A percentile compares a stretch with the other conserved stretches of the same genome.
These are phyloP conservation scores for Pipa parva DNA, from an alignment of 2,113 vertebrate genomes.

Conservation along the genomic window DNA sequence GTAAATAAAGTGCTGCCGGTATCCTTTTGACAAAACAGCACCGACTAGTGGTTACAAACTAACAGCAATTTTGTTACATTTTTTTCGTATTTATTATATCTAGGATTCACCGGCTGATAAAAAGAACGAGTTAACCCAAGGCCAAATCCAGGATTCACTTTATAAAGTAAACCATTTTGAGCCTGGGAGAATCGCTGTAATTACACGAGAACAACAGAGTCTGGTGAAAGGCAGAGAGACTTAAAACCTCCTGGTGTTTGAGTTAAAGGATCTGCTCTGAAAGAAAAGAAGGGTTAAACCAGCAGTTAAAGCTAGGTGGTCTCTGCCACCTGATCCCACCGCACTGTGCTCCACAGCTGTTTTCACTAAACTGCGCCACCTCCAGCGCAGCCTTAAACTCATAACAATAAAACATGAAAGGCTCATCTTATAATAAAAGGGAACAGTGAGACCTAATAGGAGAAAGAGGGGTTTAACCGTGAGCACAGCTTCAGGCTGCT, in stretches of 20 bases:
- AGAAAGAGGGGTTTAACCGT: slow-evolving; percentile 47
- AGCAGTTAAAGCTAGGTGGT: slow-evolving; percentile 33
- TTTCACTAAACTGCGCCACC: slow-evolving; percentile 65
- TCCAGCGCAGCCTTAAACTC: slow-evolving; percentile 61
- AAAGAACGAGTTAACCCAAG: too few species aligned
- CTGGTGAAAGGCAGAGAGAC: too few species aligned
- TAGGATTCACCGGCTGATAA: too few species aligned
- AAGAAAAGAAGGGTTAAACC: slow-evolving; percentile 3
- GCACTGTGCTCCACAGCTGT: slow-evolving; percentile 58
- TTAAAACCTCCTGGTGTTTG: background rate
- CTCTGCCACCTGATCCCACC: slow-evolving; percentile 60
- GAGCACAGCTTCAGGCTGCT: slow-evolving; percentile 25
- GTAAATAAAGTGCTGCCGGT: too few species aligned
- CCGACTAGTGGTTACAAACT: too few species aligned
- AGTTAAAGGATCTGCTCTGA: background rate
- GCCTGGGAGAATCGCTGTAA: too few species aligned
- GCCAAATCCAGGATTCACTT: too few species aligned
- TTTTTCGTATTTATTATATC: too few species aligned
- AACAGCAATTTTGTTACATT: too few species aligned
- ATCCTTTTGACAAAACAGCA: too few species aligned
- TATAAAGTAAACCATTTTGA: too few species aligned
- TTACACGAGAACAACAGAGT: too few species aligned
- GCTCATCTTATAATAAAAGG: slow-evolving; percentile 68
- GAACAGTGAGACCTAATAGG: slow-evolving; percentile 52
- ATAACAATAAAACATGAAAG: slow-evolving; percentile 69